These are phyloP conservation scores for Spicauda simplicius DNA, from an alignment of 2,888 invertebrate genomes.

Conservation along the genomic window DNA sequence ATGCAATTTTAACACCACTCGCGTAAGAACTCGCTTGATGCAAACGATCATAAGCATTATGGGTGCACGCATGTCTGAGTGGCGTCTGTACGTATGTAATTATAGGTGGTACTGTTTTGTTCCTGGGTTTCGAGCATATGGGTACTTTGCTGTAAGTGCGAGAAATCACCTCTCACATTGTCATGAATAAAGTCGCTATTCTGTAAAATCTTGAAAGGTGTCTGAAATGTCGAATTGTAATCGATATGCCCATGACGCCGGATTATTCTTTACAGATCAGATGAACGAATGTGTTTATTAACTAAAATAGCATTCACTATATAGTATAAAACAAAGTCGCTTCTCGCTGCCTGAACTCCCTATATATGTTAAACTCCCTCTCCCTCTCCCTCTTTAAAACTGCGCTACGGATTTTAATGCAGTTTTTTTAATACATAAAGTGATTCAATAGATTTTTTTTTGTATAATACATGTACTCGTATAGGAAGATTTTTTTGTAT, in stretches of 20 bases:
- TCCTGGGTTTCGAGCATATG: not conserved
- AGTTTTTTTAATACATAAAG: too few relatives aligned
- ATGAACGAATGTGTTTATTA: too few relatives aligned
- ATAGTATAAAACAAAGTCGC: too few relatives aligned
- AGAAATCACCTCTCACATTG: not conserved
- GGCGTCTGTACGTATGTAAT: constrained; percentile 4
- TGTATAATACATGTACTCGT: too few relatives aligned
- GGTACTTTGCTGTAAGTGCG: not conserved
- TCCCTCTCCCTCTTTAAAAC: too few relatives aligned
- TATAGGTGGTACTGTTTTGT: constrained; percentile 8
- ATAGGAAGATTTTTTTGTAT: too few relatives aligned
- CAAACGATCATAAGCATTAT: constrained; percentile 11
- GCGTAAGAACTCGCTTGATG: not conserved
- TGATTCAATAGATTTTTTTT: too few relatives aligned
- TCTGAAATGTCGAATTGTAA: not conserved
- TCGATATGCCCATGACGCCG: not conserved
- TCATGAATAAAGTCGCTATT: not conserved
- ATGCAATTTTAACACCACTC: not conserved
- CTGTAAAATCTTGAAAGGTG: not conserved
- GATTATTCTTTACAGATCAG: too few relatives aligned
- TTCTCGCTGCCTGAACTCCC: too few relatives aligned
- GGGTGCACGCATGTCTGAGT: constrained; percentile 10
- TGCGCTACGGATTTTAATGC: too few relatives aligned
- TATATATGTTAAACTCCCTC: too few relatives aligned
- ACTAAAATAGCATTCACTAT: too few relatives aligned